Evolutionary conservation across 1,140 invertebrate genomes (phyloP).

Genomic region (Homarus americanus): DNA sequence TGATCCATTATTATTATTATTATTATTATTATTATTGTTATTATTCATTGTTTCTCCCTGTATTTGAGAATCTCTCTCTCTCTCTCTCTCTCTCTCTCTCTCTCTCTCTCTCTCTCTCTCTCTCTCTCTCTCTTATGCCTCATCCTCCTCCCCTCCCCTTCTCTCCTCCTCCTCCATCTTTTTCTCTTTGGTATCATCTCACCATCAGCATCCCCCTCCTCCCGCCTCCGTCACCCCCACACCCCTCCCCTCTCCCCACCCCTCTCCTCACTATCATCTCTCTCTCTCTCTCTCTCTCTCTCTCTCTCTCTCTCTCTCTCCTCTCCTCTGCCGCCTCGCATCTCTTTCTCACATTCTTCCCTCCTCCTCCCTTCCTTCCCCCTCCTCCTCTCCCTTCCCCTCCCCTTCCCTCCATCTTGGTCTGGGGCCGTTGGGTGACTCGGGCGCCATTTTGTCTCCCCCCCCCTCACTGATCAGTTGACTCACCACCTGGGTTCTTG

Average conservation of each 20-base stretch:
- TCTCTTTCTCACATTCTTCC: no score
- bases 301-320: not conserved
- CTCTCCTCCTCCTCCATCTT: not conserved
- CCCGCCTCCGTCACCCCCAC: not conserved
- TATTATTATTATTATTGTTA: constrained; percentile 9
- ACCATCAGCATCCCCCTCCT: not conserved
- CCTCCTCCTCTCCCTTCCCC: not conserved
- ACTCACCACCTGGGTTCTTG: not conserved
- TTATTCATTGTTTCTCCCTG: no score
- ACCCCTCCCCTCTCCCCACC: no score
- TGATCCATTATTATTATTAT: no score
- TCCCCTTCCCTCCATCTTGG: not conserved
- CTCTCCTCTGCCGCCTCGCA: not conserved
- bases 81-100: not conserved
- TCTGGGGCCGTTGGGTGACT: not conserved
- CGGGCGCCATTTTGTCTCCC: not conserved
- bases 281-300: not conserved
- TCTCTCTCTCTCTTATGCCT: no score
- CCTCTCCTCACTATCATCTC: not conserved
- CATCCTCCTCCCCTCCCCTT: no score
- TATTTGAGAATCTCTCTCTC: no score
- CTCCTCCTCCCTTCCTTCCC: not conserved
- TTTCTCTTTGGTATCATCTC: no score
- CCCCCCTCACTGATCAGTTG: not conserved
- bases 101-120: not conserved